Percentiles rank a stretch among this genome's conserved stretches.
These are phyloP conservation scores for Adelges cooleyi DNA, from an alignment of 1,140 invertebrate genomes.

Conservation along the genomic window DNA sequence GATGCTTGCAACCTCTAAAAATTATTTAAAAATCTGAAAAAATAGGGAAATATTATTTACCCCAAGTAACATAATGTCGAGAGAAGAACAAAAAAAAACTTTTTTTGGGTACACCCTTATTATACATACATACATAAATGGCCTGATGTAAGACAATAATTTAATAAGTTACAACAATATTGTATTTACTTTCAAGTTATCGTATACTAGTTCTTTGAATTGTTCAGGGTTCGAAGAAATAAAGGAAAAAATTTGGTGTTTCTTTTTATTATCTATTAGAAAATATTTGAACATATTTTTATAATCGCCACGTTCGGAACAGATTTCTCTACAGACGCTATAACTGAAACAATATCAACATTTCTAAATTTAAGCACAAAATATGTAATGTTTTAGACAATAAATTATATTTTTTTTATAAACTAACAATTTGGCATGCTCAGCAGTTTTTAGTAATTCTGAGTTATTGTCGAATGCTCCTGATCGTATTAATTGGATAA, in stretches of 20 bases:
- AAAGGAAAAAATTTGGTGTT: slow-evolving; percentile 38
- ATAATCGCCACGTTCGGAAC: slow-evolving; percentile 45
- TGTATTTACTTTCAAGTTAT: background rate
- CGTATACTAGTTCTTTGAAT: slow-evolving; percentile 4
- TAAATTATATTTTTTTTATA: background rate
- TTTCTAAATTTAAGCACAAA: background rate
- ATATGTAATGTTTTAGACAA: background rate
- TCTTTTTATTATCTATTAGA: slow-evolving; percentile 44
- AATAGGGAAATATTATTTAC: too few species aligned
- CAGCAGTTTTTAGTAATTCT: background rate
- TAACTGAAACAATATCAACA: slow-evolving; percentile 40
- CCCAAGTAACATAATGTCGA: too few species aligned
- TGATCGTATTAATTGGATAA: slow-evolving; percentile 13
- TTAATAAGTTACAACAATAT: too few species aligned
- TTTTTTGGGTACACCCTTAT: too few species aligned
- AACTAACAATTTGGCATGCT: slow-evolving; percentile 21
- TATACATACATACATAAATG: too few species aligned
- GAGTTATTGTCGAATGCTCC: slow-evolving; percentile 2
- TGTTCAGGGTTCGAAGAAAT: slow-evolving; percentile 18
- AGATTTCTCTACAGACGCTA: slow-evolving; percentile 50
- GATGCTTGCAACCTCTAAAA: too few species aligned
- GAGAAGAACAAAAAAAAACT: too few species aligned
- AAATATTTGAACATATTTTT: slow-evolving; percentile 49
- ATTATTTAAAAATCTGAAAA: too few species aligned
- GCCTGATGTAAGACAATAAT: too few species aligned